Evolutionary conservation across 2,797 vertebrate species (phyloP).

Genomic region (Takifugu rubripes): DNA sequence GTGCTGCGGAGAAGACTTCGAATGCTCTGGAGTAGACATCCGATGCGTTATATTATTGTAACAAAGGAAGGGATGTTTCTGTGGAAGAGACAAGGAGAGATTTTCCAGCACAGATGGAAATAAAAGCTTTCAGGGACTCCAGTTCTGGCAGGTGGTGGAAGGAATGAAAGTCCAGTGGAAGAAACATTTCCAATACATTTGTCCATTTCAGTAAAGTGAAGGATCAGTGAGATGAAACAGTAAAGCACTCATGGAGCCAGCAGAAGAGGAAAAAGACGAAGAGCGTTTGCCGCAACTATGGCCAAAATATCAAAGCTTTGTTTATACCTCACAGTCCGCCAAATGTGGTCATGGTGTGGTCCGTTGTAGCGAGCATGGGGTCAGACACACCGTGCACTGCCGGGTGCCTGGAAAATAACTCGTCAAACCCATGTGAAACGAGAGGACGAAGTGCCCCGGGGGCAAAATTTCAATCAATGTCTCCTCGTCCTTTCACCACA

Average conservation of each 20-base stretch:
- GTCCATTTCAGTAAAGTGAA: conserved; percentile 29
- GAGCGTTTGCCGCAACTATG: too few relatives aligned
- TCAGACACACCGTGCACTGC: conserved; percentile 61
- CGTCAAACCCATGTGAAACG: conserved; percentile 74
- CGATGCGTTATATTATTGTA: conserved; percentile 34
- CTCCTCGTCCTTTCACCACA: conserved; percentile 79
- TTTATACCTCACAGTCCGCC: not conserved
- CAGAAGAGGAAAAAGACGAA: not conserved
- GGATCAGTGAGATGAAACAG: conserved; percentile 33
- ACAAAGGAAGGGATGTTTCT: conserved; percentile 22
- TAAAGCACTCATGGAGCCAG: conserved; percentile 16
- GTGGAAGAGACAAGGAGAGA: conserved; percentile 11
- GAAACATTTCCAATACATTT: conserved; percentile 38
- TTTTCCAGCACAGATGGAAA: conserved; percentile 30
- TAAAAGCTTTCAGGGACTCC: conserved; percentile 33
- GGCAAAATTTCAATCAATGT: conserved; percentile 82
- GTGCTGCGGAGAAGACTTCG: too few relatives aligned
- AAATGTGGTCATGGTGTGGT: conserved; percentile 31
- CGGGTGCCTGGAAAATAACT: conserved; percentile 71
- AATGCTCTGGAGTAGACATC: conserved; percentile 1
- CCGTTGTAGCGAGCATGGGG: conserved; percentile 64
- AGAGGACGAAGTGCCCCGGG: conserved; percentile 71
- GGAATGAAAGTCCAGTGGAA: conserved; percentile 22
- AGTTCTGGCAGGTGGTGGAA: conserved; percentile 26
- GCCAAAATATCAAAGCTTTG: too few relatives aligned